A percentile compares a stretch with the other conserved stretches of the same genome.
These are phyloP conservation scores for Eilema depressum DNA, from an alignment of 2,888 invertebrate genomes.

Conservation along the genomic window DNA sequence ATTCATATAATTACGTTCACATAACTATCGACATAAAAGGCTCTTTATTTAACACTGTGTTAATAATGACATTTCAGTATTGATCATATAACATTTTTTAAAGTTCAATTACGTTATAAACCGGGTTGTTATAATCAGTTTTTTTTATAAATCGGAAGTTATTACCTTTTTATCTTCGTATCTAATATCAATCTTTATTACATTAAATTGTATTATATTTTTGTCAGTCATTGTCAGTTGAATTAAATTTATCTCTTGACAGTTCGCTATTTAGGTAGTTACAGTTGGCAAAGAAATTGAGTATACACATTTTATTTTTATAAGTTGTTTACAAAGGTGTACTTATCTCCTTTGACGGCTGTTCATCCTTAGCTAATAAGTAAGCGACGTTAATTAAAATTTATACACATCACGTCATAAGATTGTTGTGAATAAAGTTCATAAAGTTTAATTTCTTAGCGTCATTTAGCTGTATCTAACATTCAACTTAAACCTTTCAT, in stretches of 20 bases:
- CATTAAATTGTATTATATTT: background rate
- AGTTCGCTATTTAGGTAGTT: too few species aligned
- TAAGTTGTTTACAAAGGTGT: too few species aligned
- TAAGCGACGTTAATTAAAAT: too few species aligned
- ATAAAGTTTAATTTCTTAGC: too few species aligned
- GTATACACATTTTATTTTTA: too few species aligned
- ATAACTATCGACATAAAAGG: background rate
- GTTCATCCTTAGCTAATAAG: background rate
- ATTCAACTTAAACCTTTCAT: background rate
- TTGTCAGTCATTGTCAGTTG: too few species aligned
- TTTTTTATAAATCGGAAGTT: background rate
- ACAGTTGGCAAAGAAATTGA: too few species aligned
- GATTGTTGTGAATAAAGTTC: too few species aligned
- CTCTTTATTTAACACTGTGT: background rate
- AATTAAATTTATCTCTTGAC: too few species aligned
- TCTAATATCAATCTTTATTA: background rate
- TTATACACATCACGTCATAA: too few species aligned
- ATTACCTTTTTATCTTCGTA: too few species aligned
- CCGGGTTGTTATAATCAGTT: background rate
- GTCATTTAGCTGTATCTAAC: background rate
- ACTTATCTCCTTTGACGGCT: too few species aligned
- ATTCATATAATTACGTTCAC: background rate
- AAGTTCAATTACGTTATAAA: background rate
- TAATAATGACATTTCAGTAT: background rate
- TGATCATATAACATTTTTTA: background rate